Conservation (phyloP, 1,140 invertebrate species). For the Macrotrachela quadricornifera region DNA sequence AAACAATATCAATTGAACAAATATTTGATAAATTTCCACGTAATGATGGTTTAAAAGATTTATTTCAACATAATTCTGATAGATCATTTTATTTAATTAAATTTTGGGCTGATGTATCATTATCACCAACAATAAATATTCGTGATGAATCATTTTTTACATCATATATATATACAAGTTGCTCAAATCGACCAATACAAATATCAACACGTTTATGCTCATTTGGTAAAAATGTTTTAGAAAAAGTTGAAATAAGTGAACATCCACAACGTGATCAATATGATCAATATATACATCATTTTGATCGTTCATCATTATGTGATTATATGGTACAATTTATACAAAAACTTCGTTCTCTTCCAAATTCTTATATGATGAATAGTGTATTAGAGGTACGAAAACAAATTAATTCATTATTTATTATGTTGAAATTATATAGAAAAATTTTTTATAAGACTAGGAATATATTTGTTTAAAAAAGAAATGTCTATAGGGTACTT, state of each 20-base stretch:
- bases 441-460: too few relatives aligned
- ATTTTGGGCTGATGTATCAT: constrained; percentile 52
- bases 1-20: constrained; percentile 31
- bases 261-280: constrained; percentile 28
- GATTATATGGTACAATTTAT: constrained; percentile 99
- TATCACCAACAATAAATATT: too few relatives aligned
- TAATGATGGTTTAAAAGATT: constrained; percentile 85
- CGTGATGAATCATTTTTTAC: too few relatives aligned
- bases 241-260: constrained; percentile 18
- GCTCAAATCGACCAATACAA: neutral
- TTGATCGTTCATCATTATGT: constrained; percentile 94
- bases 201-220: neutral
- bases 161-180: too few relatives aligned
- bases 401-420: too few relatives aligned
- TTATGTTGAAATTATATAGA: too few relatives aligned
- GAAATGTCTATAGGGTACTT: too few relatives aligned
- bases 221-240: neutral
- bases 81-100: constrained; percentile 97
- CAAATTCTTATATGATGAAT: constrained; percentile 99
- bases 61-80: constrained; percentile 88
- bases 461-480: too few relatives aligned
- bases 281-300: constrained; percentile 83
- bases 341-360: constrained; percentile 87
- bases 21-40: constrained; percentile 99
- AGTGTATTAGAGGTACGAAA: constrained; percentile 61